A percentile compares a stretch with the other conserved stretches of the same genome.
Conservation (phyloP, 2,113 vertebrate genomes). For the Acinonyx jubatus region DNA sequence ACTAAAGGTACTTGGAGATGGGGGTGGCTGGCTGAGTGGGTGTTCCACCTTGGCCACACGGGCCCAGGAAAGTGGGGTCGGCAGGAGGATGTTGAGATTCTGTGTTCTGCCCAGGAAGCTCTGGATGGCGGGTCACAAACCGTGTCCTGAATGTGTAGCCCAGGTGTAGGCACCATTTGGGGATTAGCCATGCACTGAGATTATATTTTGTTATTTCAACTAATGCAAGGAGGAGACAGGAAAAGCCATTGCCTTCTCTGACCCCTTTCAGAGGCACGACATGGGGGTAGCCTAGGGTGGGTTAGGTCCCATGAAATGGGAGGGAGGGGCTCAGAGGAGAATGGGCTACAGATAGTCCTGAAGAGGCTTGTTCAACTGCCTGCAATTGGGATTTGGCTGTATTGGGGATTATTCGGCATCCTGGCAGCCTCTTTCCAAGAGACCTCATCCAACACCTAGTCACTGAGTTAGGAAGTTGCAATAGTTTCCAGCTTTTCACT, state of each 20-base stretch:
- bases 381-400: background rate
- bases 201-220: background rate
- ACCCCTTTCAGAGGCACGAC: background rate
- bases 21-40: background rate
- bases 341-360: background rate
- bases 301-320: background rate
- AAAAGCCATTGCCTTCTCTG: background rate
- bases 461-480: background rate
- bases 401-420: background rate
- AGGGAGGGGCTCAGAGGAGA: background rate
- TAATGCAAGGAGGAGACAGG: background rate
- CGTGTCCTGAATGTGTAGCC: background rate
- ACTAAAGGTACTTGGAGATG: background rate
- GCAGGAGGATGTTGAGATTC: background rate
- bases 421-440: background rate
- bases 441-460: background rate
- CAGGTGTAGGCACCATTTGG: background rate
- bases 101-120: background rate
- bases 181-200: background rate
- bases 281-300: background rate
- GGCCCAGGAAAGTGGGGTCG: background rate
- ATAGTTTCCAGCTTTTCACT: background rate
- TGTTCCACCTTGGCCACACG: background rate
- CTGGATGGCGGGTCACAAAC: background rate
- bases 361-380: too few species aligned